Evolutionary conservation across 2,113 vertebrate species (phyloP).

Genomic region (Andinoacara biseriatus): DNA sequence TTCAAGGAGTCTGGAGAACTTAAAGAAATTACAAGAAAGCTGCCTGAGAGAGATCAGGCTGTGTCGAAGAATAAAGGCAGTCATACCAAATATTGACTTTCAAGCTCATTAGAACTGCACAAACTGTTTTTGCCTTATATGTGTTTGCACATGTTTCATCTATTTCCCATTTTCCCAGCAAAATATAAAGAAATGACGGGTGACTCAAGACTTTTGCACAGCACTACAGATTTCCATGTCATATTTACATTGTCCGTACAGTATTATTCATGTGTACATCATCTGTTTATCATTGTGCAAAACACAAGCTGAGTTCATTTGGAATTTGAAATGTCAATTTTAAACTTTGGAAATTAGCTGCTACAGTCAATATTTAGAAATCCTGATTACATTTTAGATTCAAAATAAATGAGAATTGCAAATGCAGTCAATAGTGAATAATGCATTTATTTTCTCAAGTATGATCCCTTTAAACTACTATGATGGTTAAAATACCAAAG

Average conservation of each 20-base stretch:
- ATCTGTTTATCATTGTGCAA: constrained; percentile 58
- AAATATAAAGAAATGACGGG: too few species aligned
- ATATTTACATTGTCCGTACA: constrained; percentile 50
- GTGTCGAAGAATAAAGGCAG: neutral
- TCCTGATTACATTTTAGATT: constrained; percentile 69
- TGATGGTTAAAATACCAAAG: constrained; percentile 52
- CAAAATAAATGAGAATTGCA: constrained; percentile 60
- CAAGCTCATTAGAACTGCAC: neutral
- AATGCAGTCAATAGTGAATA: constrained; percentile 50
- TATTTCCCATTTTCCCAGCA: neutral
- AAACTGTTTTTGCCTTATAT: too few species aligned
- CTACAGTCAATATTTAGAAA: constrained; percentile 51
- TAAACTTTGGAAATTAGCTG: constrained; percentile 49
- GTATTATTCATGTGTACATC: constrained; percentile 27
- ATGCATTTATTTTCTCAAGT: constrained; percentile 49
- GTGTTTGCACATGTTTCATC: neutral
- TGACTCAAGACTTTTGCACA: neutral
- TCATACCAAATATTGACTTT: neutral
- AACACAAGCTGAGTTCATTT: constrained; percentile 44
- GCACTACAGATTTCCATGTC: neutral
- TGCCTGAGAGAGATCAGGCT: too few species aligned
- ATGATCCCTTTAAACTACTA: constrained; percentile 11
- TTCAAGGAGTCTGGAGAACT: neutral
- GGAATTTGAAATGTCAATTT: constrained; percentile 57
- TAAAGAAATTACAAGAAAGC: neutral